phyloP scores from a whole-genome alignment of 2,113 vertebrate species.

The Xiphias gladius region DNA sequence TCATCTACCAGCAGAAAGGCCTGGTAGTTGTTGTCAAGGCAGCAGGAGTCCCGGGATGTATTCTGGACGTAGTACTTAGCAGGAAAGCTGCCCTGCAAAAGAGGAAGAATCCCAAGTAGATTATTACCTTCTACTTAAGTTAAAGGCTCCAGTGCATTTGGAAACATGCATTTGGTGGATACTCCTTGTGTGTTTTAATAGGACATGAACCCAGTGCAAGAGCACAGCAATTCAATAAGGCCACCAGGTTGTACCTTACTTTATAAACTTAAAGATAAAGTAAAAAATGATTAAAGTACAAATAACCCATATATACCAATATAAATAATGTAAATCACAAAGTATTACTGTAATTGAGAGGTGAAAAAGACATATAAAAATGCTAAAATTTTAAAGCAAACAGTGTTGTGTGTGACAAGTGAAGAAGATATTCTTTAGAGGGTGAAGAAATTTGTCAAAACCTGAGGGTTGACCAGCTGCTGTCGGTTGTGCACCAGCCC shows the following conservation, averaged over 20 bases:
- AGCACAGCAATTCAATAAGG: neutral
- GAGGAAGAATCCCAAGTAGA: neutral
- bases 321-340: too few relatives aligned
- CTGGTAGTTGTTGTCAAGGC: conserved; percentile 91
- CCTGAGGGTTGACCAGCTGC: conserved; percentile 87
- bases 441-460: conserved; percentile 50
- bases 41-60: conserved; percentile 67
- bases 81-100: conserved; percentile 88
- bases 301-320: too few relatives aligned
- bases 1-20: conserved; percentile 92
- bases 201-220: neutral
- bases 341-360: too few relatives aligned
- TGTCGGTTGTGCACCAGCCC: conserved; percentile 86
- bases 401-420: neutral
- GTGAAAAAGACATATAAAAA: too few relatives aligned
- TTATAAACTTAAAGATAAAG: too few relatives aligned
- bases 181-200: neutral
- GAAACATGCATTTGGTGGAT: neutral
- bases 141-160: neutral
- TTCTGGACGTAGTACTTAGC: conserved; percentile 83
- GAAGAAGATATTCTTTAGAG: neutral
- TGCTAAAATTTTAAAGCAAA: neutral
- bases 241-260: neutral
- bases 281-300: too few relatives aligned
- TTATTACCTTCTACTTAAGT: neutral